phyloP scores from a whole-genome alignment of 2,797 vertebrate species.

The Coilia nasus region DNA sequence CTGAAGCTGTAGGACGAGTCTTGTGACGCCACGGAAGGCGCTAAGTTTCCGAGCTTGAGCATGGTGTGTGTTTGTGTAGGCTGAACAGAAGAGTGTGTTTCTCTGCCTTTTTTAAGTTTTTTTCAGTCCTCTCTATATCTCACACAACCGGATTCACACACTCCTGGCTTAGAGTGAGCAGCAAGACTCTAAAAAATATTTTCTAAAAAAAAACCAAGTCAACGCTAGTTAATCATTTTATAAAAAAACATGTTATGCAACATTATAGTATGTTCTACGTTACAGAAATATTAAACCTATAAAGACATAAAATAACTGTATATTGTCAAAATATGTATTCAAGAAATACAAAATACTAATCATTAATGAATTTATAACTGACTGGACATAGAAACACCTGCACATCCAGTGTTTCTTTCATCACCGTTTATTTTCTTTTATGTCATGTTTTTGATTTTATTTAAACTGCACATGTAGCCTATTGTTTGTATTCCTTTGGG shows the following conservation, averaged over 20 bases:
- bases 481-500: neutral
- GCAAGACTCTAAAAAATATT: neutral
- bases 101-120: neutral
- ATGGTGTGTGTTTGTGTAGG: neutral
- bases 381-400: too few relatives aligned
- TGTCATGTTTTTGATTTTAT: too few relatives aligned
- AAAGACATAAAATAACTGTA: too few relatives aligned
- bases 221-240: neutral
- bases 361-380: too few relatives aligned
- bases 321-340: too few relatives aligned
- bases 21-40: neutral
- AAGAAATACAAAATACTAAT: neutral
- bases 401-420: too few relatives aligned
- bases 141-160: neutral
- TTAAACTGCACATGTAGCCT: too few relatives aligned
- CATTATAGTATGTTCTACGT: neutral
- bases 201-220: neutral
- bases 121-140: neutral
- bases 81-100: neutral
- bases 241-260: neutral
- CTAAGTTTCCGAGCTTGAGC: neutral
- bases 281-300: too few relatives aligned
- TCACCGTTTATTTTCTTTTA: too few relatives aligned
- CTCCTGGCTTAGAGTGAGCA: neutral
- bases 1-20: neutral